Conservation (phyloP, 2,113 vertebrate genomes). For the Petromus typicus region DNA sequence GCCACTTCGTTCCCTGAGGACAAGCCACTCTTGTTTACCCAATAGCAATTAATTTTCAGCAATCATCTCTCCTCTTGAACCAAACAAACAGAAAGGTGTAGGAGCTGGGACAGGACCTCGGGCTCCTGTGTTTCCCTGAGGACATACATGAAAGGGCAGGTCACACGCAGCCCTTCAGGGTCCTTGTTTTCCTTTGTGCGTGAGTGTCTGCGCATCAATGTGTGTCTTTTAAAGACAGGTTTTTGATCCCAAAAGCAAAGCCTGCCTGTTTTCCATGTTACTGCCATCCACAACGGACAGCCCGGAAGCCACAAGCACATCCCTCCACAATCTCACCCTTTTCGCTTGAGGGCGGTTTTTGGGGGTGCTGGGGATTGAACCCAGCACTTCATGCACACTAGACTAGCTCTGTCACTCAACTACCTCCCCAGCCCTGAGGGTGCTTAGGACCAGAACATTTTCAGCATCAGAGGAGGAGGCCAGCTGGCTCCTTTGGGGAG, state of each 20-base stretch:
- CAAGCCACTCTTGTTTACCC: conserved; percentile 77
- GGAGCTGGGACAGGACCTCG: neutral
- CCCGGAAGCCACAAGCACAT: neutral
- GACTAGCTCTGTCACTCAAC: neutral
- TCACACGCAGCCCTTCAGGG: neutral
- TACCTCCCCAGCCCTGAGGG: neutral
- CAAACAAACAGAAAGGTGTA: conserved; percentile 12
- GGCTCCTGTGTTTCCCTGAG: conserved; percentile 3
- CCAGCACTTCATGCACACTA: too few relatives aligned
- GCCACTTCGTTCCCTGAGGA: neutral
- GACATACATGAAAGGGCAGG: neutral
- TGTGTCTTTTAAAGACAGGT: conserved; percentile 2
- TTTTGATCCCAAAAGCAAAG: neutral
- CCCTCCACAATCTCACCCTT: neutral
- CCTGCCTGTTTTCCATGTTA: neutral
- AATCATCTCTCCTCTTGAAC: neutral
- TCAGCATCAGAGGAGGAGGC: neutral
- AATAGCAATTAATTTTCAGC: conserved; percentile 57
- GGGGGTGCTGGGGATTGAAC: neutral
- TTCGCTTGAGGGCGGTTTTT: neutral
- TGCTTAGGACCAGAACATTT: neutral
- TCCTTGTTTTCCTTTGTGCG: neutral
- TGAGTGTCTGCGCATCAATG: accelerated
- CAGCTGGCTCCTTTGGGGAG: neutral
- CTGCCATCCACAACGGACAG: neutral